Percentiles rank a stretch among this genome's conserved stretches.
These are phyloP conservation scores for Pachymerium ferrugineum DNA, from an alignment of 2,888 invertebrate genomes.

Conservation along the genomic window DNA sequence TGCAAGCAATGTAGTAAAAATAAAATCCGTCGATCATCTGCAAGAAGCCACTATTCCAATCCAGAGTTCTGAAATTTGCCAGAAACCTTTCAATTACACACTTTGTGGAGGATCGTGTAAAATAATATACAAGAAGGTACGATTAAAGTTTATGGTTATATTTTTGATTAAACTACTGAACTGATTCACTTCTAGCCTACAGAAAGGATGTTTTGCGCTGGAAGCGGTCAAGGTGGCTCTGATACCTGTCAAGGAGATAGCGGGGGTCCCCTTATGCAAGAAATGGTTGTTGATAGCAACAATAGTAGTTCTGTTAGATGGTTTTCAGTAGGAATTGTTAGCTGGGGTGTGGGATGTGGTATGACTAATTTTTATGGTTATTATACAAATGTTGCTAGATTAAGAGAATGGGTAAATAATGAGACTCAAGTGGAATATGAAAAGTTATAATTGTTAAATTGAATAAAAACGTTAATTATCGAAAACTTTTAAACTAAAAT, in stretches of 20 bases:
- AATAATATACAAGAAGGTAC: no score
- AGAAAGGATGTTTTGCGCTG: not conserved
- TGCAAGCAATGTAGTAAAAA: not conserved
- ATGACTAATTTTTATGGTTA: not conserved
- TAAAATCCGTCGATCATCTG: not conserved
- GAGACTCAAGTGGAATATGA: conserved; percentile 6
- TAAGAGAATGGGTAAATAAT: conserved; percentile 18
- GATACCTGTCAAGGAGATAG: conserved; percentile 28
- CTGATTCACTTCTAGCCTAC: not conserved
- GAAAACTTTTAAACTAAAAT: no score
- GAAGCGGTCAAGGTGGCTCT: not conserved
- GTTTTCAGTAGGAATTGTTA: conserved; percentile 17
- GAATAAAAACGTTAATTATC: no score
- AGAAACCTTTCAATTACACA: not conserved
- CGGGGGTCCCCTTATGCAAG: conserved; percentile 22
- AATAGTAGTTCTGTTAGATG: not conserved
- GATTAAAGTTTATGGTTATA: no score
- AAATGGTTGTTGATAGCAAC: not conserved
- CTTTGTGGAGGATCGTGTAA: no score
- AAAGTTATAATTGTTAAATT: not conserved
- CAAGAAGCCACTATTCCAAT: not conserved
- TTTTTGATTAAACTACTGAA: no score
- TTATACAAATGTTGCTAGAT: conserved; percentile 22
- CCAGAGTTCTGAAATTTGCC: not conserved
- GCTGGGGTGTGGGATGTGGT: conserved; percentile 27